Evolutionary conservation across 1,140 invertebrate genomes (phyloP).

Genomic region (Drosophila ogumai): DNA sequence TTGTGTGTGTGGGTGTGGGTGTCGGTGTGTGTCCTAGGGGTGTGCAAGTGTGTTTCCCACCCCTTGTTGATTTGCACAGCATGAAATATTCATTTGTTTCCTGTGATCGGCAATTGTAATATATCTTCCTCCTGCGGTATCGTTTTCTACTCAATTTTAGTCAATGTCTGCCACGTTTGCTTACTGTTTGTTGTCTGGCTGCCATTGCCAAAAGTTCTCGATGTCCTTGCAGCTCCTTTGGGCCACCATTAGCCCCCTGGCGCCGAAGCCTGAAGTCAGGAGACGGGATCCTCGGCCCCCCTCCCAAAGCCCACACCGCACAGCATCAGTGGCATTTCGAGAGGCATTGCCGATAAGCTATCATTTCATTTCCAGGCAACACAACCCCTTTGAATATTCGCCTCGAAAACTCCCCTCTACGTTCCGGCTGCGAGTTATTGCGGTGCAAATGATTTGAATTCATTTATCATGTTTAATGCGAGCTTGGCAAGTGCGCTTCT

Average conservation of each 20-base stretch:
- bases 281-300: not conserved
- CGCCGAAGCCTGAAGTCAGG: not conserved
- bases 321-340: constrained; percentile 25
- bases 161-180: constrained; percentile 70
- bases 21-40: not conserved
- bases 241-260: constrained; percentile 3
- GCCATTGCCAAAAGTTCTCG: constrained; percentile 60
- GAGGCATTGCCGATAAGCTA: constrained; percentile 69
- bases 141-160: constrained; percentile 82
- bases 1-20: constrained; percentile 13
- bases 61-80: constrained; percentile 76
- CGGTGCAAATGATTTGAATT: constrained; percentile 79
- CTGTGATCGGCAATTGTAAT: constrained; percentile 83
- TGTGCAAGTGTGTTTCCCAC: not conserved
- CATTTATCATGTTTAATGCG: constrained; percentile 78
- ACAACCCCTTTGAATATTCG: constrained; percentile 50
- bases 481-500: constrained; percentile 46
- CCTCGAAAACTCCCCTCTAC: constrained; percentile 11
- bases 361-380: constrained; percentile 73
- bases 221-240: constrained; percentile 32
- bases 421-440: constrained; percentile 60
- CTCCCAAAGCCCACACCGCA: constrained; percentile 2
- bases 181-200: constrained; percentile 57
- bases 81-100: constrained; percentile 84
- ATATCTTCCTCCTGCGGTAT: constrained; percentile 80